phyloP scores from a whole-genome alignment of 1,140 invertebrate genomes.

The Doryteuthis pealeii region DNA sequence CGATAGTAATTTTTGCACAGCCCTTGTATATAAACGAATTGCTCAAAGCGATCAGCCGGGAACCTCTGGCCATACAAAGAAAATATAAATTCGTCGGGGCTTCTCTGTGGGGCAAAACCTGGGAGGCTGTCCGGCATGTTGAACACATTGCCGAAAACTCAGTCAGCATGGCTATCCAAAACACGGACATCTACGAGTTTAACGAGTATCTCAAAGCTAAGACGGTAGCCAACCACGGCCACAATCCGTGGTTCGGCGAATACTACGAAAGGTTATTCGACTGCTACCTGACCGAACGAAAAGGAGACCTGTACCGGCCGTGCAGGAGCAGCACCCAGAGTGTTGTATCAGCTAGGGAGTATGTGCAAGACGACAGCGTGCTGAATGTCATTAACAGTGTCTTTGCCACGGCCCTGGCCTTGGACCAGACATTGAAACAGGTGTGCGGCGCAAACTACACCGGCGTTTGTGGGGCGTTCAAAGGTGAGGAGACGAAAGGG shows the following conservation, averaged over 20 bases:
- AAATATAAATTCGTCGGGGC: constrained; percentile 50
- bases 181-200: constrained; percentile 36
- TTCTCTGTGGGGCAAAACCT: constrained; percentile 46
- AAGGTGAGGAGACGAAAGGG: constrained; percentile 27
- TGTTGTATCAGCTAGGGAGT: constrained; percentile 32
- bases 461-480: constrained; percentile 47
- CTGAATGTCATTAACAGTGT: constrained; percentile 53
- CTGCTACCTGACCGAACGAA: constrained; percentile 44
- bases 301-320: constrained; percentile 24
- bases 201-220: constrained; percentile 43
- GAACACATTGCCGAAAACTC: constrained; percentile 37
- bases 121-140: constrained; percentile 34
- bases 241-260: constrained; percentile 56
- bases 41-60: constrained; percentile 37
- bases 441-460: constrained; percentile 47
- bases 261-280: constrained; percentile 51
- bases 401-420: constrained; percentile 43
- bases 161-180: constrained; percentile 44
- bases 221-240: constrained; percentile 43
- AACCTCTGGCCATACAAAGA: constrained; percentile 24
- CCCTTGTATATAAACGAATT: constrained; percentile 40
- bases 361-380: constrained; percentile 46
- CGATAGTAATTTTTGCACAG: constrained; percentile 45
- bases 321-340: constrained; percentile 33
- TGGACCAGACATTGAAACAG: constrained; percentile 41